Percentiles rank a stretch among this genome's conserved stretches.
phyloP scores from a whole-genome alignment of 2,888 invertebrate species.

The Thalpophila matura region DNA sequence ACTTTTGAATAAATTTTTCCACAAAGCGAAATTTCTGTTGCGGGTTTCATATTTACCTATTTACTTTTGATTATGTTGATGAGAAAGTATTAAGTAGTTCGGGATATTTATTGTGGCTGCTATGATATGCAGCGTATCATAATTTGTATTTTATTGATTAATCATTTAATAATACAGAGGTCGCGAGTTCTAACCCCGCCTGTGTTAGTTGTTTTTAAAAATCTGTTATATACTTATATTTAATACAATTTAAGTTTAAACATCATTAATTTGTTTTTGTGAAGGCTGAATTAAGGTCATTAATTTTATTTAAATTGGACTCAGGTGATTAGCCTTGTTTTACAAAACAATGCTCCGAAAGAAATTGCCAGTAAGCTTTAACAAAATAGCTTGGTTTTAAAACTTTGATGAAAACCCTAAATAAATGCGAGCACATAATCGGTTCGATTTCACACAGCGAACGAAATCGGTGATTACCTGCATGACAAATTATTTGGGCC shows the following conservation, averaged over 20 bases:
- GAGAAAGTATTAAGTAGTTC: background rate
- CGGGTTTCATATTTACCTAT: conserved; percentile 2
- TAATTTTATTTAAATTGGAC: conserved; percentile 53
- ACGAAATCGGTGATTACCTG: conserved; percentile 22
- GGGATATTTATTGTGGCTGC: background rate
- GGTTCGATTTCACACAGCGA: conserved; percentile 24
- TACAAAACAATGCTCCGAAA: conserved; percentile 35
- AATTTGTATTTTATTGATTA: too few species aligned
- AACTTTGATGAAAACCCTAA: conserved; percentile 33
- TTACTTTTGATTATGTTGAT: conserved; percentile 5
- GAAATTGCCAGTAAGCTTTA: conserved; percentile 3
- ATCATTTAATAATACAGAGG: too few species aligned
- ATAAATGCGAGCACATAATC: conserved; percentile 24
- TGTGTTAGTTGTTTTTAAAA: too few species aligned
- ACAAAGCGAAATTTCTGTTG: conserved; percentile 4
- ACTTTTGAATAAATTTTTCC: too few species aligned
- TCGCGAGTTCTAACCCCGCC: too few species aligned
- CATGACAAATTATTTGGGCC: conserved; percentile 43
- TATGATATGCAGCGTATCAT: too few species aligned
- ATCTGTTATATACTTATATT: too few species aligned
- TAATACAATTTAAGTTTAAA: too few species aligned
- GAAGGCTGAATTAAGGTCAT: conserved; percentile 27
- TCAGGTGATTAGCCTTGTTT: conserved; percentile 28
- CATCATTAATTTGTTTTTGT: too few species aligned
- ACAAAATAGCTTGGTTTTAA: conserved; percentile 13